Percentiles rank a stretch among this genome's conserved stretches.
These are phyloP conservation scores for Apostichopus leukothele DNA, from an alignment of 53 echinoderm and acorn worm genomes.

Conservation along the genomic window DNA sequence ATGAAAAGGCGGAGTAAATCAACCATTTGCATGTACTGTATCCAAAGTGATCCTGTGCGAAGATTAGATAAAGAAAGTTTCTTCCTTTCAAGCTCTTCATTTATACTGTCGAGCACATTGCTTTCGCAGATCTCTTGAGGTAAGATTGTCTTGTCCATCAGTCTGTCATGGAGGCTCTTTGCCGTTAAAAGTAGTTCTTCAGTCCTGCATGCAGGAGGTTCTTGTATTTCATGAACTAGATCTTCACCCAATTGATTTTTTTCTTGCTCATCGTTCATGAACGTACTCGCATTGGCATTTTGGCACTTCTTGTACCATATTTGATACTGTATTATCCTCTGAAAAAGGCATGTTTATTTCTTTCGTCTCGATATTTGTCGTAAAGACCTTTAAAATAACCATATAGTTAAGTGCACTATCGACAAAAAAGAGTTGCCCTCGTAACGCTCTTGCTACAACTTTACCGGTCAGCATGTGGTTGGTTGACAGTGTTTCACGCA, in stretches of 20 bases:
- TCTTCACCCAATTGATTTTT: not conserved
- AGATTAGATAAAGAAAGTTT: not conserved
- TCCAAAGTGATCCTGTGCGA: constrained; percentile 27
- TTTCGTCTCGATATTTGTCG: too few species aligned
- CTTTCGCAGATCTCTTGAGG: constrained; percentile 9
- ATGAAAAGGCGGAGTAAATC: constrained; percentile 34
- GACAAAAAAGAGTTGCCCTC: not conserved
- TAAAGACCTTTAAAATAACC: too few species aligned
- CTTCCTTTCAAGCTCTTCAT: not conserved
- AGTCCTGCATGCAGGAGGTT: not conserved
- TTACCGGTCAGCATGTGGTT: too few species aligned
- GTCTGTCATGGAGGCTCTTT: not conserved
- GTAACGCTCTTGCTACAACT: too few species aligned
- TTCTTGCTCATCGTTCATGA: not conserved
- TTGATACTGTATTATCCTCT: too few species aligned
- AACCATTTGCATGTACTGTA: constrained; percentile 58
- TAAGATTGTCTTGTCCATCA: not conserved
- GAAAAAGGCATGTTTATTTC: not conserved
- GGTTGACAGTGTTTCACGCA: too few species aligned
- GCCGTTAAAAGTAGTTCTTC: not conserved
- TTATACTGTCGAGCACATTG: not conserved
- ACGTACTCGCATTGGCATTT: not conserved
- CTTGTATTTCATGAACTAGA: not conserved
- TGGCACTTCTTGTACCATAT: too few species aligned
- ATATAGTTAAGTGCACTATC: too few species aligned